These are phyloP conservation scores for Zaprionus africanus DNA, from an alignment of 1,140 invertebrate species.

Conservation along the genomic window DNA sequence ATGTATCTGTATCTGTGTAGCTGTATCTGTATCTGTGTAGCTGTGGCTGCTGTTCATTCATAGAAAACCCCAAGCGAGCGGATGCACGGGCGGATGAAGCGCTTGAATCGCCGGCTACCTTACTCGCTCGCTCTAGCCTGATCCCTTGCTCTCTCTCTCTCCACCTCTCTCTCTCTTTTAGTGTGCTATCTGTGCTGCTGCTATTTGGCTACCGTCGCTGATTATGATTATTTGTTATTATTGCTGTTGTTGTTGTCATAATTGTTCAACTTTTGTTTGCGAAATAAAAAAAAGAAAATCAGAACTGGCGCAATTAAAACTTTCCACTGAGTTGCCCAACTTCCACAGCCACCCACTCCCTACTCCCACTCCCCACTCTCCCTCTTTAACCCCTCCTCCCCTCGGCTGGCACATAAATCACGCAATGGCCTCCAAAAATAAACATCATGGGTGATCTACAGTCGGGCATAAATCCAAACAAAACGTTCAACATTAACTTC, in stretches of 20 bases:
- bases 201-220: slow-evolving; percentile 72
- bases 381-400: background rate
- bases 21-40: slow-evolving; percentile 42
- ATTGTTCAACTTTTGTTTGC: slow-evolving; percentile 59
- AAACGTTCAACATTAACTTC: slow-evolving; percentile 70
- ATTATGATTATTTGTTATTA: slow-evolving; percentile 67
- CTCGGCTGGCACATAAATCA: slow-evolving; percentile 32
- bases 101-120: slow-evolving; percentile 68
- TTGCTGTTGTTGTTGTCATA: slow-evolving; percentile 58
- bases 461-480: slow-evolving; percentile 53
- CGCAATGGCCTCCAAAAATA: slow-evolving; percentile 55
- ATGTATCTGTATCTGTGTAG: slow-evolving; percentile 18
- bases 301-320: slow-evolving; percentile 12
- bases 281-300: slow-evolving; percentile 15
- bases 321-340: slow-evolving; percentile 9
- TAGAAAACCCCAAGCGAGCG: slow-evolving; percentile 71
- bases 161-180: background rate
- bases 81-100: slow-evolving; percentile 82
- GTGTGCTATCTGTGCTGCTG: slow-evolving; percentile 19
- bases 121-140: slow-evolving; percentile 19
- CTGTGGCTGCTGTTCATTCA: slow-evolving; percentile 65
- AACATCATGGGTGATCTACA: slow-evolving; percentile 58
- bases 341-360: background rate
- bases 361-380: background rate
- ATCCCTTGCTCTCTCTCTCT: slow-evolving; percentile 2